A percentile compares a stretch with the other conserved stretches of the same genome.
phyloP scores from a whole-genome alignment of 2,113 vertebrate genomes.

The Picathartes gymnocephalus region DNA sequence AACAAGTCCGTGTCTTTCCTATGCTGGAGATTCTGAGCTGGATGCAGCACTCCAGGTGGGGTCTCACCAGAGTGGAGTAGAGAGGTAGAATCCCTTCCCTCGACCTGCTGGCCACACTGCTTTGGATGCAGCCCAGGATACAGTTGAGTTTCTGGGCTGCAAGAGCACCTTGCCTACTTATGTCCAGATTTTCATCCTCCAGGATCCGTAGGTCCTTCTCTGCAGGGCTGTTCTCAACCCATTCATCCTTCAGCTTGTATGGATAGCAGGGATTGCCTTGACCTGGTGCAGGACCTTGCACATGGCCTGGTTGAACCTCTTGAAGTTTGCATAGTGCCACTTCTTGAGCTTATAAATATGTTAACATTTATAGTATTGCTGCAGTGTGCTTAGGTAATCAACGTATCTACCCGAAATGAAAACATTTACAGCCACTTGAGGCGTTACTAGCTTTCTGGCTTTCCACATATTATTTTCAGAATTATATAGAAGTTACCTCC shows the following conservation, averaged over 20 bases:
- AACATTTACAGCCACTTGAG: background rate
- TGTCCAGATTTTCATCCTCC: background rate
- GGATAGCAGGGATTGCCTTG: background rate
- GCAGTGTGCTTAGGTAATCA: background rate
- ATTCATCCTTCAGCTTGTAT: background rate
- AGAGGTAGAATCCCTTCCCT: background rate
- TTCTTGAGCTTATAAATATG: background rate
- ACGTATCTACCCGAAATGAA: background rate
- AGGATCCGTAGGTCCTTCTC: background rate
- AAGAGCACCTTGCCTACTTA: background rate
- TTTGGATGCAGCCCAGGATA: background rate
- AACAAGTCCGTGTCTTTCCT: background rate
- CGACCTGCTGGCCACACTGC: rapidly evolving
- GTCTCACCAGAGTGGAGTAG: background rate
- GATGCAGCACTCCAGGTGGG: background rate
- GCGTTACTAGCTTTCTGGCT: background rate
- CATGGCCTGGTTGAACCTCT: background rate
- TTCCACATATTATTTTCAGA: background rate
- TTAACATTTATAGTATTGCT: background rate
- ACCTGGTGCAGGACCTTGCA: background rate
- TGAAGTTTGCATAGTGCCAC: background rate
- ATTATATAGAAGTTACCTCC: background rate
- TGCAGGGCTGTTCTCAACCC: background rate
- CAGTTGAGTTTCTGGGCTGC: background rate
- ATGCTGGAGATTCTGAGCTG: background rate